A percentile compares a stretch with the other conserved stretches of the same genome.
phyloP scores from a whole-genome alignment of 2,797 vertebrate genomes.

The Nannoperca australis region DNA sequence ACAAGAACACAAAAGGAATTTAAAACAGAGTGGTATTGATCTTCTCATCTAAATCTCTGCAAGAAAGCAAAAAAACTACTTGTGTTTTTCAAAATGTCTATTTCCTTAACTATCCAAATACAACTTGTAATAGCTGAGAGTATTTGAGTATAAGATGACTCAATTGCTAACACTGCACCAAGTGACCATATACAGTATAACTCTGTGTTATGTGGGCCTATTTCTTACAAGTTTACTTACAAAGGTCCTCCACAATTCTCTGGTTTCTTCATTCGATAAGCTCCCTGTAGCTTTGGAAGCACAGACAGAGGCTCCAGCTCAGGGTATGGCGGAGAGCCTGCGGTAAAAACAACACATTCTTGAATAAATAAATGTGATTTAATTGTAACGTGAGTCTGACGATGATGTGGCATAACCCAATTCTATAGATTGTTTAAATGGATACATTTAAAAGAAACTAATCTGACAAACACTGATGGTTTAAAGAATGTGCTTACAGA shows the following conservation, averaged over 20 bases:
- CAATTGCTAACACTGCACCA: background rate
- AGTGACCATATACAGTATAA: background rate
- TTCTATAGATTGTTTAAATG: background rate
- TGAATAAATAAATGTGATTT: background rate
- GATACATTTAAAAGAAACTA: background rate
- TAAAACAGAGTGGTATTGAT: background rate
- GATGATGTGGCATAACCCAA: background rate
- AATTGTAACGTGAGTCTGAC: background rate
- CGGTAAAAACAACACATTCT: background rate
- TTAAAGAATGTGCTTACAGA: background rate
- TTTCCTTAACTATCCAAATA: background rate
- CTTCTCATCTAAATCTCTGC: background rate
- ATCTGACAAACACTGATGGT: background rate
- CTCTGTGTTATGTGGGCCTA: background rate
- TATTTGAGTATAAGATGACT: background rate
- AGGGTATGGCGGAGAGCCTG: constrained; percentile 84
- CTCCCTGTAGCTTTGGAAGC: constrained; percentile 70
- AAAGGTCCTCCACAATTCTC: constrained; percentile 73
- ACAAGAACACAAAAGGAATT: background rate
- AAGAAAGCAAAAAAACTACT: background rate
- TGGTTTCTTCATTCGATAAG: constrained; percentile 80
- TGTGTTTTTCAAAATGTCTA: background rate
- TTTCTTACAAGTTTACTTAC: constrained; percentile 64
- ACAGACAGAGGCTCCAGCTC: constrained; percentile 78
- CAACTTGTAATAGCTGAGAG: background rate